These are phyloP conservation scores for Metridium senile DNA, from an alignment of 92 coral and sea anemone genomes.

Conservation along the genomic window DNA sequence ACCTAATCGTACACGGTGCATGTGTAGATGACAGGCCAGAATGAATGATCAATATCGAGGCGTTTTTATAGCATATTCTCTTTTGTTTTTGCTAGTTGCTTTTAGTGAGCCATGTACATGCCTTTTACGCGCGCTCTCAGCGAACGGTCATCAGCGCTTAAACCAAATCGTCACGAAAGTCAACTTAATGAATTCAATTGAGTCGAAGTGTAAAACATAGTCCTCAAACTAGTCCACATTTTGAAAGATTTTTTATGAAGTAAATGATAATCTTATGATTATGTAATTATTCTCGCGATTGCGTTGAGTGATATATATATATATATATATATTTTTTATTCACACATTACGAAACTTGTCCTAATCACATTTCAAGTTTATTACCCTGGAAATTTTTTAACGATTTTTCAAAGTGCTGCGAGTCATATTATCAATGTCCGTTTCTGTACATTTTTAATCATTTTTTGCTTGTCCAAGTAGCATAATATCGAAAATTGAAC, in stretches of 20 bases:
- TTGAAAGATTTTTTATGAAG: conserved; percentile 20
- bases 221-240: conserved; percentile 1
- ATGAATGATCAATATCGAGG: conserved; percentile 36
- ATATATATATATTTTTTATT: no score
- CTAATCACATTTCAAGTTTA: no score
- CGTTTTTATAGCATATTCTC: conserved; percentile 20
- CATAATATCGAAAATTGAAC: not conserved
- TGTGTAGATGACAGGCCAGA: conserved; percentile 30
- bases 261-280: conserved; percentile 17
- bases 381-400: no score
- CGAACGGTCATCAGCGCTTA: conserved; percentile 5
- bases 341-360: not conserved
- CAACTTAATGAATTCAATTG: conserved; percentile 11
- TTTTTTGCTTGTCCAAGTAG: not conserved
- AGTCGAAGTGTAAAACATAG: conserved; percentile 5
- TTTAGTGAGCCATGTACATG: conserved; percentile 10
- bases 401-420: no score
- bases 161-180: conserved; percentile 10
- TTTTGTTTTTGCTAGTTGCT: conserved; percentile 29
- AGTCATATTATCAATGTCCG: no score
- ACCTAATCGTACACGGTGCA: conserved; percentile 25
- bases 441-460: not conserved
- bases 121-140: conserved; percentile 24
- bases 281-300: not conserved
- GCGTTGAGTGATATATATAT: not conserved